phyloP scores from a whole-genome alignment of 35 echinoderm and acorn worm species.

The Heliocidaris erythrogramma region DNA sequence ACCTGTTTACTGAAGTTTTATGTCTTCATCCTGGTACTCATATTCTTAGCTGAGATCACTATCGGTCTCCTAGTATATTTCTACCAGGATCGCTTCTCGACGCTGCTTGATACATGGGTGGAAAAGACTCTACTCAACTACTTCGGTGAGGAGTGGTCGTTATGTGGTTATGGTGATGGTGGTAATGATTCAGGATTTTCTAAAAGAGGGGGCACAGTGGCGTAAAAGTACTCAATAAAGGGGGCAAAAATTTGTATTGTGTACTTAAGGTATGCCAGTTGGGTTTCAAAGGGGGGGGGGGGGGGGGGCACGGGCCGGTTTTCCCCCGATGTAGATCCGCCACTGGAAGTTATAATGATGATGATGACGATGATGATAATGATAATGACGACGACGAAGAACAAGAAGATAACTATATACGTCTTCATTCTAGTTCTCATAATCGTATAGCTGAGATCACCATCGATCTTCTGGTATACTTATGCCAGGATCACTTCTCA shows the following conservation, averaged over 20 bases:
- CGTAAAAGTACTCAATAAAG: no score
- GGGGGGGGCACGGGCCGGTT: no score
- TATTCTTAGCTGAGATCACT: slow-evolving; percentile 84
- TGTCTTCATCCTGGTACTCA: slow-evolving; percentile 72
- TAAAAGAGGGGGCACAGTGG: no score
- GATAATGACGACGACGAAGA: neutral
- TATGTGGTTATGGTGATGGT: neutral
- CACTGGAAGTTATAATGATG: no score
- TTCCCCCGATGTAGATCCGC: no score
- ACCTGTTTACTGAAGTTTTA: slow-evolving; percentile 76
- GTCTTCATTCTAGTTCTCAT: slow-evolving; percentile 77
- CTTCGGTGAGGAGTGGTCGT: slow-evolving; percentile 64
- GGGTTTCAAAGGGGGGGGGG: no score
- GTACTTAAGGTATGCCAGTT: no score
- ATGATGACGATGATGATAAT: no score
- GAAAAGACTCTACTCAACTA: slow-evolving; percentile 75
- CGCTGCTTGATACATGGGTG: slow-evolving; percentile 73
- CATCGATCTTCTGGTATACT: slow-evolving; percentile 72
- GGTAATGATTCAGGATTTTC: no score
- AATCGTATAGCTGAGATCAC: slow-evolving; percentile 81
- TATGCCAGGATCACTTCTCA: slow-evolving; percentile 77
- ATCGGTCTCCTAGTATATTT: slow-evolving; percentile 78
- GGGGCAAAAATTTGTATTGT: no score
- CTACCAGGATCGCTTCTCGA: slow-evolving; percentile 74
- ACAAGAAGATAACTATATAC: slow-evolving; percentile 29